A percentile compares a stretch with the other conserved stretches of the same genome.
Evolutionary conservation across 2,888 invertebrate species (phyloP).

Genomic region (Diplazon laetatorius): DNA sequence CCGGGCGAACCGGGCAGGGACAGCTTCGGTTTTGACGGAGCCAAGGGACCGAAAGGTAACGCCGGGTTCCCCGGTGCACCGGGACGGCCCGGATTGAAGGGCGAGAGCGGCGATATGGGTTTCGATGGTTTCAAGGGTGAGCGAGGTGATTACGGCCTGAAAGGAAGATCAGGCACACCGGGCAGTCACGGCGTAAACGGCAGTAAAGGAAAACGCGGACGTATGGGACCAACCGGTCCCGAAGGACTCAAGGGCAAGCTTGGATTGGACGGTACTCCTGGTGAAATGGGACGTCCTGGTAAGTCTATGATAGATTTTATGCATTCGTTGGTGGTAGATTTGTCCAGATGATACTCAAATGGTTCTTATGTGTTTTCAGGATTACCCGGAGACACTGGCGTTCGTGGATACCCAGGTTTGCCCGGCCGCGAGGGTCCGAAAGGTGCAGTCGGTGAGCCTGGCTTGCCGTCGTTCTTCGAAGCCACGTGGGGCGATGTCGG

Average conservation of each 20-base stretch:
- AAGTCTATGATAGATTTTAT: not conserved
- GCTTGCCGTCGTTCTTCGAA: constrained; percentile 75
- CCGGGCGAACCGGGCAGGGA: constrained; percentile 86
- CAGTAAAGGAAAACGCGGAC: constrained; percentile 90
- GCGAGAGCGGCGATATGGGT: constrained; percentile 80
- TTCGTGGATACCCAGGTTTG: constrained; percentile 82
- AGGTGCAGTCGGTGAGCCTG: constrained; percentile 85
- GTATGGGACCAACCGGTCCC: constrained; percentile 88
- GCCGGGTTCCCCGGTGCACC: constrained; percentile 79
- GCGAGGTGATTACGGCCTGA: constrained; percentile 84
- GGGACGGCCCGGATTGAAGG: constrained; percentile 81
- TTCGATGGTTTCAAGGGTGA: constrained; percentile 85
- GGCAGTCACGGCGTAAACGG: constrained; percentile 83
- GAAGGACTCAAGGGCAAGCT: constrained; percentile 86
- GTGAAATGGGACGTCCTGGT: constrained; percentile 85
- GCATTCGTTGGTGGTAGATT: not conserved
- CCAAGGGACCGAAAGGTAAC: constrained; percentile 76
- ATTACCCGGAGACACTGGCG: constrained; percentile 82
- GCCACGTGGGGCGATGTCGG: constrained; percentile 84
- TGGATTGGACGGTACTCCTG: constrained; percentile 85
- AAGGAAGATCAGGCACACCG: constrained; percentile 71
- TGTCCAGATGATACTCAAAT: not conserved
- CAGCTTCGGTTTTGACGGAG: constrained; percentile 72
- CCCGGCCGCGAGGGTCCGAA: constrained; percentile 86
- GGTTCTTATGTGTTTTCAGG: constrained; percentile 81